Percentiles rank a stretch among this genome's conserved stretches.
Evolutionary conservation across 1,140 invertebrate genomes (phyloP).

Genomic region (Camponotus vicinus): DNA sequence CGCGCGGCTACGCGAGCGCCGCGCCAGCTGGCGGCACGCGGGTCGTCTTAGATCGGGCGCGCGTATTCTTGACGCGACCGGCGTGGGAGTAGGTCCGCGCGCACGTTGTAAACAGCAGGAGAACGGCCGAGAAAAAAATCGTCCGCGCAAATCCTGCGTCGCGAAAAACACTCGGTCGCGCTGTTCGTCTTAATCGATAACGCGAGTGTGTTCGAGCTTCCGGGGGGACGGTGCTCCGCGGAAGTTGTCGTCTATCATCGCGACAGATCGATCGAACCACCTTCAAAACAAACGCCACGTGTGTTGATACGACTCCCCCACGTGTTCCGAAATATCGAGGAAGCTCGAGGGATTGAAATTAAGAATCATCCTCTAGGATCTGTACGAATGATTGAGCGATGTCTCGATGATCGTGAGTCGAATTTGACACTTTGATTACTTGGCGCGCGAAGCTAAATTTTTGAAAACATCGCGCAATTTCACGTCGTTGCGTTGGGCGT

Average conservation of each 20-base stretch:
- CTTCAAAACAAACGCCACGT: neutral
- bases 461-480: neutral
- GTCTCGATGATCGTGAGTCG: neutral
- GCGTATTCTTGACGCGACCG: slow-evolving; percentile 83
- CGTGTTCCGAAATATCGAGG: neutral
- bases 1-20: slow-evolving; percentile 69
- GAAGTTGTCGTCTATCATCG: neutral
- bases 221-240: neutral
- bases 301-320: neutral
- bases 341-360: neutral
- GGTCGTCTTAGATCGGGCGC: slow-evolving; percentile 73
- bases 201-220: slow-evolving; percentile 55
- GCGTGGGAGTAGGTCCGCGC: slow-evolving; percentile 83
- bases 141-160: slow-evolving; percentile 28
- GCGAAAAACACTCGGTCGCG: neutral
- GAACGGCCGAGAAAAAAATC: slow-evolving; percentile 71
- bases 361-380: neutral
- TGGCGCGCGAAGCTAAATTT: neutral
- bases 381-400: neutral
- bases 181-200: neutral
- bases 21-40: slow-evolving; percentile 68
- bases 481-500: neutral
- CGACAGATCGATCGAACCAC: neutral
- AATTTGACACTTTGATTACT: neutral
- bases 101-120: slow-evolving; percentile 73